Conservation (phyloP, 2,888 invertebrate species). For the Drosophila setosimentum region DNA sequence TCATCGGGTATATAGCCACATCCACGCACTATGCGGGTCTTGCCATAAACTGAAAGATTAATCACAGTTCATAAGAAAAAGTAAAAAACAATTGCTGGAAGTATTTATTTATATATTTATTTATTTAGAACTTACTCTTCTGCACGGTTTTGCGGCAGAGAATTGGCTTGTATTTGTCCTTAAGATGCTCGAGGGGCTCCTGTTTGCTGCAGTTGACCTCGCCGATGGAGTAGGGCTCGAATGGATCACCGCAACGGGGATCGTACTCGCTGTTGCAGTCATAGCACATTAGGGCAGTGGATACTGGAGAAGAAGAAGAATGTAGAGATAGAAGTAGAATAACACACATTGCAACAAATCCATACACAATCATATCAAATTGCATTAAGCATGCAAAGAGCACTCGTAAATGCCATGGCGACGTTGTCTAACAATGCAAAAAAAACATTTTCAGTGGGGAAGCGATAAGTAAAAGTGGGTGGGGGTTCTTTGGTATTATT, state of each 20-base stretch:
- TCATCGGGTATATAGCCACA: conserved; percentile 92
- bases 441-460: conserved; percentile 2
- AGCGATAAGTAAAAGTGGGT: background rate
- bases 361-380: conserved; percentile 28
- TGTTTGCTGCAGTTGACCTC: conserved; percentile 93
- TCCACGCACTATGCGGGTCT: conserved; percentile 90
- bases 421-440: conserved; percentile 32
- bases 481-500: conserved; percentile 11
- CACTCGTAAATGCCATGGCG: conserved; percentile 33
- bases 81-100: no score
- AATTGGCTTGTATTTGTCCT: conserved; percentile 85
- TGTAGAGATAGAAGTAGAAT: background rate
- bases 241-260: conserved; percentile 95
- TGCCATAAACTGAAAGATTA: conserved; percentile 89
- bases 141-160: conserved; percentile 94
- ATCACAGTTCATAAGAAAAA: background rate
- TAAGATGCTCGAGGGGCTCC: conserved; percentile 89
- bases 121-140: conserved; percentile 87
- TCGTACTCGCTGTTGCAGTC: conserved; percentile 96
- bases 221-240: conserved; percentile 93
- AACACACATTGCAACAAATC: conserved; percentile 7
- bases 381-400: conserved; percentile 26
- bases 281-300: conserved; percentile 91
- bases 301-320: conserved; percentile 82
- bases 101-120: background rate